Percentiles rank a stretch among this genome's conserved stretches.
Conservation (phyloP, 2,888 invertebrate genomes). For the Monochamus alternatus region DNA sequence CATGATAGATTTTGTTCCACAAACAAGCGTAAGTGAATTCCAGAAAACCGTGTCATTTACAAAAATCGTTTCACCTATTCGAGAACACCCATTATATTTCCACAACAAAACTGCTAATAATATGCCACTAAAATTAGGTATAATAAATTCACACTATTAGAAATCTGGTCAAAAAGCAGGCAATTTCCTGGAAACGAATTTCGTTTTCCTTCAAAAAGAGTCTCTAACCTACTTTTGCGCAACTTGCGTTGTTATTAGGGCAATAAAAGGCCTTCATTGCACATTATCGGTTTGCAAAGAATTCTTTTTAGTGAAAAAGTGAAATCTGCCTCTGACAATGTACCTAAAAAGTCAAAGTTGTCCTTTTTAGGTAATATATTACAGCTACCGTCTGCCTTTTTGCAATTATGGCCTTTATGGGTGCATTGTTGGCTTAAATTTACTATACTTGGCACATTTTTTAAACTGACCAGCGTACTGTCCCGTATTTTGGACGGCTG, state of each 20-base stretch:
- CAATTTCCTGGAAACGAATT: slow-evolving; percentile 20
- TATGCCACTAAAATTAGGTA: not conserved
- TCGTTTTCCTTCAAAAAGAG: slow-evolving; percentile 39
- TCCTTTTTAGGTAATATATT: slow-evolving; percentile 47
- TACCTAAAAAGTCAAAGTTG: slow-evolving; percentile 43
- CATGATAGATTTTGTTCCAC: no score
- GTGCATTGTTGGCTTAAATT: slow-evolving; percentile 50
- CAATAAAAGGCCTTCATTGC: slow-evolving; percentile 53
- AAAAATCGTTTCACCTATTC: no score
- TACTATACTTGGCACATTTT: slow-evolving; percentile 48
- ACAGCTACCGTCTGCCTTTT: slow-evolving; percentile 56
- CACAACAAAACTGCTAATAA: not conserved
- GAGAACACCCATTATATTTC: not conserved
- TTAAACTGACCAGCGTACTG: slow-evolving; percentile 46
- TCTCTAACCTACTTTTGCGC: slow-evolving; percentile 51
- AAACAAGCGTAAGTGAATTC: no score
- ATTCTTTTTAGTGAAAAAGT: slow-evolving; percentile 51
- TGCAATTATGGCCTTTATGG: slow-evolving; percentile 55
- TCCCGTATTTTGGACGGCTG: slow-evolving; percentile 40
- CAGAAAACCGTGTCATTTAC: no score
- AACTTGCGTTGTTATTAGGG: slow-evolving; percentile 49
- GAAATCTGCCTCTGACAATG: slow-evolving; percentile 46
- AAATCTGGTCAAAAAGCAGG: slow-evolving; percentile 2
- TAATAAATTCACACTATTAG: not conserved
- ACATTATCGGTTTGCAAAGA: slow-evolving; percentile 47